Evolutionary conservation across 2,113 vertebrate species (phyloP).

Genomic region (Pterophyllum scalare): DNA sequence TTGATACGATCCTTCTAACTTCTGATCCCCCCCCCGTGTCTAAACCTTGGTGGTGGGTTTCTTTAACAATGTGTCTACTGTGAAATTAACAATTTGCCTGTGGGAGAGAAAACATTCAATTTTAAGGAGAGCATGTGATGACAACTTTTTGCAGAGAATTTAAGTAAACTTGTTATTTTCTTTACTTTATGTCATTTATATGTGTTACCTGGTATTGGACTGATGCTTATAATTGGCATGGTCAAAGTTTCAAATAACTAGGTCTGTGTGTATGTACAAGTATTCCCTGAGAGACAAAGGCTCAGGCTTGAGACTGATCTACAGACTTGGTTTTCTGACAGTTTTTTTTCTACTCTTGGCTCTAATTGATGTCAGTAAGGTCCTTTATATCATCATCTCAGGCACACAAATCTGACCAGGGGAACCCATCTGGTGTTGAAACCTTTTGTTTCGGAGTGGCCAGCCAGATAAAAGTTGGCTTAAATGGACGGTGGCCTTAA

Average conservation of each 20-base stretch:
- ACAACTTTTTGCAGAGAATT: not conserved
- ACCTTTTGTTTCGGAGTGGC: not conserved
- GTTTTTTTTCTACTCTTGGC: not conserved
- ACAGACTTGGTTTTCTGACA: not conserved
- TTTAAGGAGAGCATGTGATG: not conserved
- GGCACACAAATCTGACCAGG: not conserved
- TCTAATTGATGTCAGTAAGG: not conserved
- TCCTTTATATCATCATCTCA: not conserved
- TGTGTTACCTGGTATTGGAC: not conserved
- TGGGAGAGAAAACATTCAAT: not conserved
- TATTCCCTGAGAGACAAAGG: not conserved
- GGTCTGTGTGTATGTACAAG: not conserved
- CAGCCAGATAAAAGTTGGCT: not conserved
- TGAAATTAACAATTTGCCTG: conserved; percentile 1
- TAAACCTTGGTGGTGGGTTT: not conserved
- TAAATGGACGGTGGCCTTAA: not conserved
- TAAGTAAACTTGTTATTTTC: not conserved
- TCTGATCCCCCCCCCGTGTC: not conserved
- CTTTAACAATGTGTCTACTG: not conserved
- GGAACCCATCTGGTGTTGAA: fast-evolving
- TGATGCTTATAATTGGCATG: not conserved
- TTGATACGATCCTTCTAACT: conserved; percentile 22
- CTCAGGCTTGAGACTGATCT: not conserved
- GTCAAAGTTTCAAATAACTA: not conserved
- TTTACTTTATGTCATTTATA: not conserved